Evolutionary conservation across 2,888 invertebrate species (phyloP), one percentile per base, ranked within the genome.

Genomic region (Meandrusa payeni): DNA sequence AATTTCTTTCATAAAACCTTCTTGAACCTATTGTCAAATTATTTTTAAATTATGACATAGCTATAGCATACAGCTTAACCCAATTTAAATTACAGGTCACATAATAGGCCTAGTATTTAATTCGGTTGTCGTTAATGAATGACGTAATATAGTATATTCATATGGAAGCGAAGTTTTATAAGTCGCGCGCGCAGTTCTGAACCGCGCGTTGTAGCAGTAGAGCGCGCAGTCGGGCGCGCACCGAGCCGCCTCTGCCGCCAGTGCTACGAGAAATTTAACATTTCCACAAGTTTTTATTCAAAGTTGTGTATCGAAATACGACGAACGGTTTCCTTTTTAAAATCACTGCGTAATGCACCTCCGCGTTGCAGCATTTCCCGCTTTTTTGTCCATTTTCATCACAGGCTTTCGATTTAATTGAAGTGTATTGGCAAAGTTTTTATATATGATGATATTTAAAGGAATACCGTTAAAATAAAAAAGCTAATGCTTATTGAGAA

Each of bases 111-210:
- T 41, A 42, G 36, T 42, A 31, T 34, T 53, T 41, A 55, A 59
- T 60, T 57, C 46, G 50, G 46, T 45, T 52, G 46, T 40, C 48
- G 49, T 56, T 62, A 59, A 61, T 54, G 51, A 52, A 52, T 63
- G 63, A 64, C 60, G 64, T 55, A 62, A 63, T 49, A 39, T 43
- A 41, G 46, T 50, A 39, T 47, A 48, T 37, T 41, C 31, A 36
- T 32, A 36, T 28, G 42, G 48, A 54, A 61, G 64, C 63, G 58
- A 61, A 53, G 48, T 47, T 55, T 57, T 36, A 43, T 53, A 50
- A 36, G 47, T 51, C 59, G 56, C 61, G 65, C 60, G 68, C 69
- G 55, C 65, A 61, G 76, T 64, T 59, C 57, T 64, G 66, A 65
- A 69, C 69, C 68, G 69, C 61, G 61, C 61, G 46, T 48, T 51